Base-by-base conservation (phyloP, 23 tunicate species). In the Halocynthia roretzi region DNA sequence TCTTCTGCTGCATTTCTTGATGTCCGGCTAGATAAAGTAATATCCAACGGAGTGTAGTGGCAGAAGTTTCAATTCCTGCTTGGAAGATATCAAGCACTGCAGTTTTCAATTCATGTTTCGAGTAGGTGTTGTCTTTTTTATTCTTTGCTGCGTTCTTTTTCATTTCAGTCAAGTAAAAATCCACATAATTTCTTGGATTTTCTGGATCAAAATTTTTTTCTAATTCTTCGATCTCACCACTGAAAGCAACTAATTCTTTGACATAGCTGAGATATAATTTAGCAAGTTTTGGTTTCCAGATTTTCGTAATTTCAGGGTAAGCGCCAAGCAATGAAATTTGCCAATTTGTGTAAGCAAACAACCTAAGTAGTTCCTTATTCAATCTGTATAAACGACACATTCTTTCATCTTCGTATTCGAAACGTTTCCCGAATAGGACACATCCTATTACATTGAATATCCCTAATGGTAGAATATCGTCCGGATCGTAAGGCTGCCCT, bases 61-160 rank as follows among this genome's bases (percentile, higher is more conserved):
- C 23, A n/a, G 81, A 62, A 6, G 81, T 62, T 48, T 77, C 81
- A 63, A 53, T 77, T 9, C 81, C 81, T 0, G 81, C 81, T 44
- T 77, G 81, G 65, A 77, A 77, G 7, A 77, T 8, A 17, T 62
- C 72, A 61, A 51, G 61, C 7, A 77, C 18, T 11, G 17, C 20
- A 49, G 51, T 62, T 10, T 50, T 15, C 5, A 62, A 50, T 8
- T 31, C 15, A 0, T 64, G 52, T 11, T 19, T n/a, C 8, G 55
- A 62, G 44, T 31, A 31, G 44, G 44, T 48, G 22, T 50, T 31
- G 9, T 50, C 62, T 15, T 12, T 9, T 51, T 55, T 77, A 44
- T 62, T 56, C 31, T 65, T 65, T 65, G 22, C 70, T 65, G 22
- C 70, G 70, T 65, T 15, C 44, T 31, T 31, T 8, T 11, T 10